phyloP scores from a whole-genome alignment of 2,888 invertebrate species.

The Meteorus cinctellus region DNA sequence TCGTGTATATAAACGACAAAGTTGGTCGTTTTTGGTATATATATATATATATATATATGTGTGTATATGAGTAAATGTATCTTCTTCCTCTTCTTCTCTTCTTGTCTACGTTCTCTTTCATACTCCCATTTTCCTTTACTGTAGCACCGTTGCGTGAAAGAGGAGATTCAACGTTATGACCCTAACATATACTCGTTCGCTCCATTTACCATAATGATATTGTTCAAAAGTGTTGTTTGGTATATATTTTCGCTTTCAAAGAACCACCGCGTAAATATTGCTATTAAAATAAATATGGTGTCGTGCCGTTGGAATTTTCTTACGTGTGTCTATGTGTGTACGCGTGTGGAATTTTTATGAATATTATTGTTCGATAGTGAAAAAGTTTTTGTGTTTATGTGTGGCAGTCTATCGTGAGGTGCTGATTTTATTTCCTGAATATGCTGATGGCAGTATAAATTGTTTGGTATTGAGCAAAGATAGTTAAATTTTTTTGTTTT shows the following conservation, averaged over 20 bases:
- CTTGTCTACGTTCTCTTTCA: not conserved
- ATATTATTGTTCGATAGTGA: not conserved
- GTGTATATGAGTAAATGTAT: constrained; percentile 20
- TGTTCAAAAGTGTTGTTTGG: constrained; percentile 18
- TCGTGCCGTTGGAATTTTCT: not conserved
- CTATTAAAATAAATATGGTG: constrained; percentile 3
- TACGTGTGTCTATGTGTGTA: not conserved
- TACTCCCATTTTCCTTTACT: constrained; percentile 1
- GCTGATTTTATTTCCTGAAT: too few relatives aligned
- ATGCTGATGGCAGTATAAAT: too few relatives aligned
- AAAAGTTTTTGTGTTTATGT: too few relatives aligned
- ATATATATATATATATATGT: constrained; percentile 28
- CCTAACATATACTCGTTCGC: constrained; percentile 16
- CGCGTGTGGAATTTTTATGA: not conserved
- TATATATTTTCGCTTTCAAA: constrained; percentile 2
- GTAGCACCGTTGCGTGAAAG: not conserved
- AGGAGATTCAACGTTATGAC: constrained; percentile 25
- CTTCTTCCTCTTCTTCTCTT: constrained; percentile 23
- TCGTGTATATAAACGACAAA: constrained; percentile 23
- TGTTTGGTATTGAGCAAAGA: too few relatives aligned
- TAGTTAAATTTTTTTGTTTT: too few relatives aligned
- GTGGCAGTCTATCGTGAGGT: too few relatives aligned
- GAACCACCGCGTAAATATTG: not conserved
- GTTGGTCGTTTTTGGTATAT: constrained; percentile 19
- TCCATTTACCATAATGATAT: constrained; percentile 25